Evolutionary conservation across 2,888 invertebrate genomes (phyloP), one percentile per base, ranked within the genome.

Genomic region (Isotomurus palustris): DNA sequence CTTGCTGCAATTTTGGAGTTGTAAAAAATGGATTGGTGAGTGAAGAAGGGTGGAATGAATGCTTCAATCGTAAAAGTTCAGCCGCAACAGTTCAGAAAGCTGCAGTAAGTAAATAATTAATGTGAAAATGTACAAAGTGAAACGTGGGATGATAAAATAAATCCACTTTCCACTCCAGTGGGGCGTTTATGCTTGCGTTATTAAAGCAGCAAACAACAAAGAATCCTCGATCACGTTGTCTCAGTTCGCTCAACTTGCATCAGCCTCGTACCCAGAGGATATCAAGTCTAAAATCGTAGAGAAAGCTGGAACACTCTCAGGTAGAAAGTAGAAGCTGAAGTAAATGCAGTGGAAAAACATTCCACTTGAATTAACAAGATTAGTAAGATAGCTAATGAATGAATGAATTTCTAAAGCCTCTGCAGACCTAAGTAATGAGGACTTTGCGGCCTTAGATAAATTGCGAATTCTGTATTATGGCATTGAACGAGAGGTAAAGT

Each of bases 391-490:
- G n/a, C n/a, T n/a, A n/a, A n/a, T n/a, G n/a, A n/a, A 17, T 43
- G 43, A 22, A 22, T 5, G 4, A 43, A 22, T 43, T 22, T 43
- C 32, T 51, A n/a, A 22, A 43, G 43, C 24, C 12, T 22, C 43
- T 8, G 43, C 43, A 5, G 24, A 24, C 19, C 24, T 43, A 6
- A 8, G 6, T 5, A n/a, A n/a, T n/a, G n/a, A 17, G 10, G 36
- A 60, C 24, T 29, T 19, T 5, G 44, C 14, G 17, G 47, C 21
- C 14, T 32, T 64, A 22, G 52, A 64, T 35, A 57, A 57, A n/a
- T n/a, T 64, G 29, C 44, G 64, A 12, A 45, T 58, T 1, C 47
- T 57, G 5, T 64, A 64, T 27, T 64, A 48, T 21, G 64, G 61
- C 43, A 56, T 61, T 35, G 64, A 64, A 56, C 40, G 29, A 14